Conservation (phyloP, 2,888 invertebrate species). For the Troides helena region DNA sequence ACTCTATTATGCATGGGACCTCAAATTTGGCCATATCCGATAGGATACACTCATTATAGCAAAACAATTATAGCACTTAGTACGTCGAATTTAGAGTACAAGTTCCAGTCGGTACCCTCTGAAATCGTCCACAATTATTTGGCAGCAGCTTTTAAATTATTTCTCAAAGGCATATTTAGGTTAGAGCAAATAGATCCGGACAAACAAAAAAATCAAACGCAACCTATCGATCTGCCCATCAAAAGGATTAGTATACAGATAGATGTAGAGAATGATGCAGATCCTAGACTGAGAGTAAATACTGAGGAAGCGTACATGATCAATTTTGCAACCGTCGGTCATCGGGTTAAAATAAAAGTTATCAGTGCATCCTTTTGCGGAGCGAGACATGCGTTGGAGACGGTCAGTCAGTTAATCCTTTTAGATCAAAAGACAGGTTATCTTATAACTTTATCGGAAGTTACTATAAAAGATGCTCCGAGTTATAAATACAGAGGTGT, state of each 20-base stretch:
- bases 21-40: conserved; percentile 88
- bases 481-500: conserved; percentile 89
- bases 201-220: conserved; percentile 38
- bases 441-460: conserved; percentile 82
- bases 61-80: conserved; percentile 79
- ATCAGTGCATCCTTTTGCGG: conserved; percentile 83
- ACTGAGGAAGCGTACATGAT: conserved; percentile 87
- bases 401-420: conserved; percentile 87
- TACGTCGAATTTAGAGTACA: conserved; percentile 76
- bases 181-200: conserved; percentile 62
- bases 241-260: conserved; percentile 67
- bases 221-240: conserved; percentile 31
- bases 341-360: conserved; percentile 77
- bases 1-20: conserved; percentile 85
- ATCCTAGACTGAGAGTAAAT: conserved; percentile 80
- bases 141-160: conserved; percentile 71
- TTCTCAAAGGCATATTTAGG: conserved; percentile 68
- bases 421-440: conserved; percentile 83
- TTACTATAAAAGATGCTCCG: conserved; percentile 87
- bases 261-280: conserved; percentile 74
- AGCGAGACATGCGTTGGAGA: conserved; percentile 86
- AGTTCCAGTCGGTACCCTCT: conserved; percentile 60
- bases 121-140: conserved; percentile 50
- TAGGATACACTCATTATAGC: conserved; percentile 82
- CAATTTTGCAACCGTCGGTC: conserved; percentile 65